Evolutionary conservation across 2,888 invertebrate species (phyloP).

Genomic region (Dorcus parallelipipedus): DNA sequence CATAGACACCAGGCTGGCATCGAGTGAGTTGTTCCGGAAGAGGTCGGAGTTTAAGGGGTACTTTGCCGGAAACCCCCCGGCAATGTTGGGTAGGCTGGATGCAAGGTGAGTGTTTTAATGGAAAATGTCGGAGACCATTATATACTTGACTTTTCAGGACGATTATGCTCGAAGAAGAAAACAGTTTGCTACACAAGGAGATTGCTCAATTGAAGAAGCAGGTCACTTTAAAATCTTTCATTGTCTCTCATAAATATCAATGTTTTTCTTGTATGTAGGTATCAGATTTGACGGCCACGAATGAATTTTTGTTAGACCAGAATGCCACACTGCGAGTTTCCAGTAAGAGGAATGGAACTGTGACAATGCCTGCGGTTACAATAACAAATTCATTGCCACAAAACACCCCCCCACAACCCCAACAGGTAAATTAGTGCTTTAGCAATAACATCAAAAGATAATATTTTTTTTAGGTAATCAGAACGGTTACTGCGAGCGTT

Average conservation of each 20-base stretch:
- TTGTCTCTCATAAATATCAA: not conserved
- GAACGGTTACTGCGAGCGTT: slow-evolving; percentile 59
- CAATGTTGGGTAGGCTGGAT: slow-evolving; percentile 41
- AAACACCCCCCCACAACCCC: slow-evolving; percentile 46
- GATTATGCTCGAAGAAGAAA: slow-evolving; percentile 64
- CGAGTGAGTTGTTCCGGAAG: slow-evolving; percentile 12
- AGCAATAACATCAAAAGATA: too few species aligned
- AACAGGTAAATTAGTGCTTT: slow-evolving; percentile 34
- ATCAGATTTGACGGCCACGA: slow-evolving; percentile 69
- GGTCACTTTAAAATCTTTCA: slow-evolving; percentile 32
- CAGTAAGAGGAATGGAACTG: slow-evolving; percentile 54
- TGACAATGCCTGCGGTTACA: slow-evolving; percentile 60
- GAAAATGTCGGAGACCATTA: too few species aligned
- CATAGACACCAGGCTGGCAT: slow-evolving; percentile 21
- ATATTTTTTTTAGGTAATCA: slow-evolving; percentile 40
- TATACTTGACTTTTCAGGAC: slow-evolving; percentile 36
- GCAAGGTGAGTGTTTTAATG: slow-evolving; percentile 32
- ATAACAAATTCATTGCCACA: slow-evolving; percentile 56
- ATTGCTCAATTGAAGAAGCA: slow-evolving; percentile 69
- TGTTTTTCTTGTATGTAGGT: slow-evolving; percentile 48
- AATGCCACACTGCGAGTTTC: slow-evolving; percentile 68
- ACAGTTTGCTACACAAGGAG: slow-evolving; percentile 61
- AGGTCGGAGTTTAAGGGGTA: slow-evolving; percentile 42
- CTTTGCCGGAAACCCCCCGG: slow-evolving; percentile 44
- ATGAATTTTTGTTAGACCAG: slow-evolving; percentile 75